A percentile compares a stretch with the other conserved stretches of the same genome.
Conservation (phyloP, 2,888 invertebrate species). For the Tipula lateralis region DNA sequence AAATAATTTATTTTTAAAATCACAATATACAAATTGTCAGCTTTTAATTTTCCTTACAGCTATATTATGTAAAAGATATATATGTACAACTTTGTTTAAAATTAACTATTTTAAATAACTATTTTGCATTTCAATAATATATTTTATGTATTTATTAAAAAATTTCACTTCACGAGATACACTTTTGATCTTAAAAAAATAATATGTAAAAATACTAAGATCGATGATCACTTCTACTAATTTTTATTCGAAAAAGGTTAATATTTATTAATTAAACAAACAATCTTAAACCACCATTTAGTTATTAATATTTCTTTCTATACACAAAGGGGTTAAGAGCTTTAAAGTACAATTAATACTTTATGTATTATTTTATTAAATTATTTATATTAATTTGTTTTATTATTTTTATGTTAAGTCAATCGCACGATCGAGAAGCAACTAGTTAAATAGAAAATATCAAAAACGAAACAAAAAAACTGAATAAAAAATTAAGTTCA, state of each 20-base stretch:
- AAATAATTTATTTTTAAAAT: conserved; percentile 28
- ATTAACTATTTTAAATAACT: conserved; percentile 13
- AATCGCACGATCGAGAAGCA: conserved; percentile 25
- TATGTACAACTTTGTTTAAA: neutral
- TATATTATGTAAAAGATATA: neutral
- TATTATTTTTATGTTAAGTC: neutral
- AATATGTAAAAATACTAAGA: neutral
- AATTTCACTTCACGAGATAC: neutral
- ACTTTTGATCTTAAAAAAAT: neutral
- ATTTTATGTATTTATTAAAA: neutral
- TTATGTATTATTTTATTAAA: neutral
- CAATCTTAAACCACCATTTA: neutral
- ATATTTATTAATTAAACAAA: conserved; percentile 24
- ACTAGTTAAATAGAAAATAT: conserved; percentile 12
- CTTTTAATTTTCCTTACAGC: neutral
- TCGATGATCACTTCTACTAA: neutral
- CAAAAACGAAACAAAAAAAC: neutral
- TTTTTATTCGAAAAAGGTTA: neutral
- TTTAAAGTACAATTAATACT: neutral
- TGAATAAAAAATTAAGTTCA: conserved; percentile 5
- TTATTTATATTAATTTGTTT: neutral
- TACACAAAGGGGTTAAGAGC: neutral
- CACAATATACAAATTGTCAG: neutral
- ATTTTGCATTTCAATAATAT: conserved; percentile 2
- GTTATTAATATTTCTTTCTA: neutral